Conservation (phyloP, 2,113 vertebrate genomes). For the Xenus cinereus region DNA sequence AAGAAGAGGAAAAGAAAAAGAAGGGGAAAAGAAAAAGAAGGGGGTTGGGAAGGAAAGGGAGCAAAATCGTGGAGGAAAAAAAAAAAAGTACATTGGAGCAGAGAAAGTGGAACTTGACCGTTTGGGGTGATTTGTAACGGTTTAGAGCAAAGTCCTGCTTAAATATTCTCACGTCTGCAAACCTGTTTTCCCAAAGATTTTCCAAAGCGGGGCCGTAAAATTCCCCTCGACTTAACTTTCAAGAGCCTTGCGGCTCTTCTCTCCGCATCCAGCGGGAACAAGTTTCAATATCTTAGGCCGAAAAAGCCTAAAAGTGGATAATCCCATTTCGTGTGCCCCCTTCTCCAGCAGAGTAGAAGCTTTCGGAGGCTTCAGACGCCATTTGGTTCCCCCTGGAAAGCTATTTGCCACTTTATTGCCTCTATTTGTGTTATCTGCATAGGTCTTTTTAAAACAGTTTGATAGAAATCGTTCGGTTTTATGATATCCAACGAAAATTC, state of each 20-base stretch:
- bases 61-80: not conserved
- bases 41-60: not conserved
- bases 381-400: slow-evolving; percentile 74
- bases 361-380: slow-evolving; percentile 22
- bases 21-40: accelerated
- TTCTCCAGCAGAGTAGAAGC: not conserved
- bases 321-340: slow-evolving; percentile 28
- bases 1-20: not conserved
- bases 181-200: slow-evolving; percentile 22
- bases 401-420: slow-evolving; percentile 74
- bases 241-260: not conserved
- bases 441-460: slow-evolving; percentile 75
- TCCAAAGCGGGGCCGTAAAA: not conserved
- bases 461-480: slow-evolving; percentile 78
- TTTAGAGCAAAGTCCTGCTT: not conserved
- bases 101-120: slow-evolving; percentile 44
- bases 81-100: not conserved
- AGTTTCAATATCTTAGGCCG: slow-evolving; percentile 68
- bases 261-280: slow-evolving; percentile 1
- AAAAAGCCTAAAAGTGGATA: slow-evolving; percentile 54
- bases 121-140: slow-evolving; percentile 36
- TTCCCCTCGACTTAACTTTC: not conserved
- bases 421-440: slow-evolving; percentile 81
- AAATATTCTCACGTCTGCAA: not conserved
- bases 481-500: slow-evolving; percentile 78